A percentile compares a stretch with the other conserved stretches of the same genome.
phyloP scores from a whole-genome alignment of 2,113 vertebrate genomes.

The Bambusicola thoracicus region DNA sequence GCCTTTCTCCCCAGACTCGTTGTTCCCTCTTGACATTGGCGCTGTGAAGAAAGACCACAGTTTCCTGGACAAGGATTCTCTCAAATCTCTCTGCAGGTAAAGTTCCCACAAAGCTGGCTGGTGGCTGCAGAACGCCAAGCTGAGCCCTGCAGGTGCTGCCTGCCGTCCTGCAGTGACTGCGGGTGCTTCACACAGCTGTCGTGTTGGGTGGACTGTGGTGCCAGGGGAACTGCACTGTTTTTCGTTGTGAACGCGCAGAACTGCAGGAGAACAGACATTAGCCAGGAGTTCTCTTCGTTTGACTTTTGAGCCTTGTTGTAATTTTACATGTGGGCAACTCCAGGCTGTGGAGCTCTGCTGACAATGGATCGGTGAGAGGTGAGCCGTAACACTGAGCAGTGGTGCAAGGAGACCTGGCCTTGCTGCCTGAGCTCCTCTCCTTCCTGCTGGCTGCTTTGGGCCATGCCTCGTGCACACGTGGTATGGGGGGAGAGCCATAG shows the following conservation, averaged over 20 bases:
- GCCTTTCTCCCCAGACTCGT: constrained; percentile 53
- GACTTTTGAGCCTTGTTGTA: neutral
- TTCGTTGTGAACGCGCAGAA: neutral
- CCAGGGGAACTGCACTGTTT: neutral
- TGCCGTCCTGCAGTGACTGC: fast-evolving
- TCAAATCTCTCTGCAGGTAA: constrained; percentile 87
- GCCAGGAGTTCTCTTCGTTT: neutral
- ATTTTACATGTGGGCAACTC: neutral
- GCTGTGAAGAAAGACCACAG: constrained; percentile 85
- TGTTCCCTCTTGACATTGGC: constrained; percentile 82
- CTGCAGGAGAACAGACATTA: neutral
- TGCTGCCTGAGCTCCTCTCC: neutral
- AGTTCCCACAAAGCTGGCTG: fast-evolving
- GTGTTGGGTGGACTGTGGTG: neutral
- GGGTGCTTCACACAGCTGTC: fast-evolving
- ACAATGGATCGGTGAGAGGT: neutral
- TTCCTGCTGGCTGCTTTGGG: neutral
- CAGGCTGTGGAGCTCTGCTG: neutral
- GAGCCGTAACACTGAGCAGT: neutral
- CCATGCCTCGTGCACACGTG: neutral
- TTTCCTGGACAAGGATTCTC: constrained; percentile 87
- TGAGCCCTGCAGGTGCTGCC: neutral
- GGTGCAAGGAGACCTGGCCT: neutral
- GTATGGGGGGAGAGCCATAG: neutral
- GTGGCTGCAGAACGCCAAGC: fast-evolving